Percentiles rank a stretch among this genome's conserved stretches.
These are phyloP conservation scores for Glomeris maerens DNA, from an alignment of 1,140 invertebrate genomes.

Conservation along the genomic window DNA sequence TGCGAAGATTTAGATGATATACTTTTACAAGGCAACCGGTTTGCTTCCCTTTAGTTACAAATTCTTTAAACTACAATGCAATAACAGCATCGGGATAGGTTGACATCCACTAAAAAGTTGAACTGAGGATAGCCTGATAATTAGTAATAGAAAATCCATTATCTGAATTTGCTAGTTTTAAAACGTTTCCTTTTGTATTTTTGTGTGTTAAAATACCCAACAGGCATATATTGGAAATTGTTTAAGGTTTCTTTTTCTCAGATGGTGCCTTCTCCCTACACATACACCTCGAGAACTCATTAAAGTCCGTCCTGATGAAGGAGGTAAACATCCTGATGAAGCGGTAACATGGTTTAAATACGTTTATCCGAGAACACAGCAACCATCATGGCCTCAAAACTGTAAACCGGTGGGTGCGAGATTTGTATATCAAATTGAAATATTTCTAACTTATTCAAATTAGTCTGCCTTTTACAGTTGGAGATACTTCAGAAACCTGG, in stretches of 20 bases:
- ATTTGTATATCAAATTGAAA: background rate
- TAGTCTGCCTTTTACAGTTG: slow-evolving; percentile 39
- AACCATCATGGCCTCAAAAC: slow-evolving; percentile 75
- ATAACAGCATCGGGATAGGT: no score
- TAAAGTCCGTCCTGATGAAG: slow-evolving; percentile 74
- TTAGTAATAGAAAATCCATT: no score
- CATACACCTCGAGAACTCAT: slow-evolving; percentile 87
- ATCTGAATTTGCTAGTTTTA: no score
- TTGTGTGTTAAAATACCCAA: background rate
- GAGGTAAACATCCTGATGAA: slow-evolving; percentile 92
- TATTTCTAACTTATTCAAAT: background rate
- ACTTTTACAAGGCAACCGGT: no score
- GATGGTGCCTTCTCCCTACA: slow-evolving; percentile 97
- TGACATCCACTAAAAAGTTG: no score
- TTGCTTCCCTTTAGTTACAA: no score
- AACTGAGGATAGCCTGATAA: no score
- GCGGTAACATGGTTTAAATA: slow-evolving; percentile 95
- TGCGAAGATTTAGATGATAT: background rate
- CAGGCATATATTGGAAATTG: background rate
- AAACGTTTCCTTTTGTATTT: no score
- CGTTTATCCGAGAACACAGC: slow-evolving; percentile 89
- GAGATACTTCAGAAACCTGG: slow-evolving; percentile 94
- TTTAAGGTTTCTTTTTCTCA: slow-evolving; percentile 22
- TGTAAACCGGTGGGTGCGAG: slow-evolving; percentile 57
- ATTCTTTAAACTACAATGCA: no score